Conservation (phyloP, 1,140 invertebrate species). For the Trichonephila clavata region DNA sequence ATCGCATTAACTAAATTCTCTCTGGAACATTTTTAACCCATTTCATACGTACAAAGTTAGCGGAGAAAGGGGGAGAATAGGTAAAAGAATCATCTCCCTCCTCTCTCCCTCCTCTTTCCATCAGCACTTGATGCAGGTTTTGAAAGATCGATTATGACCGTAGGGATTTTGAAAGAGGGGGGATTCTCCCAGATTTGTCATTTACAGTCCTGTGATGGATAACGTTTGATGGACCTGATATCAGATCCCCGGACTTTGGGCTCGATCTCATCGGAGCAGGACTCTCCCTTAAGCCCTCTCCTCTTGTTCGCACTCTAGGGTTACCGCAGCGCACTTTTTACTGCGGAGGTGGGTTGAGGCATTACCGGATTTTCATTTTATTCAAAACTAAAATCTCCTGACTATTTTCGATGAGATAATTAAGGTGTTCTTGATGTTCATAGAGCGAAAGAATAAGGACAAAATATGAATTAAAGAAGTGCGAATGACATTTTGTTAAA, state of each 20-base stretch:
- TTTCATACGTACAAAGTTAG: neutral
- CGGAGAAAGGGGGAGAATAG: neutral
- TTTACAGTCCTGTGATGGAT: conserved; percentile 49
- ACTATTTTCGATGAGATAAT: no score
- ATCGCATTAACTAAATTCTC: no score
- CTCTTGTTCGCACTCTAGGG: neutral
- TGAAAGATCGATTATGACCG: conserved; percentile 54
- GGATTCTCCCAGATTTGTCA: conserved; percentile 27
- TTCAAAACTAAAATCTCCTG: no score
- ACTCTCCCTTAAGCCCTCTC: no score
- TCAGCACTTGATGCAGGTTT: neutral
- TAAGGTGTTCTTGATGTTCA: no score
- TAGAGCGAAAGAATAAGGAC: no score
- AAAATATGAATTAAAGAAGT: no score
- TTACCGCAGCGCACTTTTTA: neutral
- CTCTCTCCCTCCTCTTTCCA: no score
- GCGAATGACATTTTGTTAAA: no score
- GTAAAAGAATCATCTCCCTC: no score
- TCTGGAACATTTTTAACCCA: neutral
- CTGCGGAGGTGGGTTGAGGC: neutral
- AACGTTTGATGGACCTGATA: conserved; percentile 34
- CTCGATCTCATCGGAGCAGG: no score
- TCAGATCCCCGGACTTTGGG: neutral
- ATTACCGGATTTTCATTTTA: no score
- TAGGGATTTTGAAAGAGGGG: conserved; percentile 8